These are phyloP conservation scores for Apteryx mantelli DNA, from an alignment of 2,113 vertebrate genomes.

Conservation along the genomic window DNA sequence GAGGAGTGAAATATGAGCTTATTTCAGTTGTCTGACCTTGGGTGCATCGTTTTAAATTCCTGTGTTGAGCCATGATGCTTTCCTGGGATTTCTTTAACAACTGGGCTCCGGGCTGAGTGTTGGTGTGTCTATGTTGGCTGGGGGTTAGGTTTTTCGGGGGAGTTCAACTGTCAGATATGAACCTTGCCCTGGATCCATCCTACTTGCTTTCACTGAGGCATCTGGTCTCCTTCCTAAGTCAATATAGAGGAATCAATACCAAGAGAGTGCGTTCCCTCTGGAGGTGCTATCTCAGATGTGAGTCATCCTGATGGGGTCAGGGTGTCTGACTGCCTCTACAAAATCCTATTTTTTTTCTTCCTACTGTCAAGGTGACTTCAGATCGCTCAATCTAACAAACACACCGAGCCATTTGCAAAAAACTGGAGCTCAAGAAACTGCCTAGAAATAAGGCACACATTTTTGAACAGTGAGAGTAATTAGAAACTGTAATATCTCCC, in stretches of 20 bases:
- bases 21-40: accelerated
- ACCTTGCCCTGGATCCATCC: not conserved
- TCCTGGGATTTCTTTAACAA: accelerated
- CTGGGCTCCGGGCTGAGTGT: not conserved
- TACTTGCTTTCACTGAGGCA: not conserved
- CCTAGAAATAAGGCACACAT: not conserved
- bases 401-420: not conserved
- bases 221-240: not conserved
- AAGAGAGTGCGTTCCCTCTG: not conserved
- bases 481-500: slow-evolving; percentile 20
- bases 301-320: slow-evolving; percentile 28
- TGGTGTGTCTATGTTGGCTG: not conserved
- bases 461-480: slow-evolving; percentile 31
- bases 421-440: not conserved
- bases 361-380: not conserved
- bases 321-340: not conserved
- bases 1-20: too few species aligned
- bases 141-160: not conserved
- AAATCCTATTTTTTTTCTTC: not conserved
- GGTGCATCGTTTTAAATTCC: not conserved
- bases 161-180: not conserved
- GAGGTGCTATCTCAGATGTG: not conserved
- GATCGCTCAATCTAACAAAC: not conserved
- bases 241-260: not conserved
- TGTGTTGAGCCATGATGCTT: not conserved